Evolutionary conservation across 2,888 invertebrate species (phyloP).

Genomic region (Steinernema carpocapsae): DNA sequence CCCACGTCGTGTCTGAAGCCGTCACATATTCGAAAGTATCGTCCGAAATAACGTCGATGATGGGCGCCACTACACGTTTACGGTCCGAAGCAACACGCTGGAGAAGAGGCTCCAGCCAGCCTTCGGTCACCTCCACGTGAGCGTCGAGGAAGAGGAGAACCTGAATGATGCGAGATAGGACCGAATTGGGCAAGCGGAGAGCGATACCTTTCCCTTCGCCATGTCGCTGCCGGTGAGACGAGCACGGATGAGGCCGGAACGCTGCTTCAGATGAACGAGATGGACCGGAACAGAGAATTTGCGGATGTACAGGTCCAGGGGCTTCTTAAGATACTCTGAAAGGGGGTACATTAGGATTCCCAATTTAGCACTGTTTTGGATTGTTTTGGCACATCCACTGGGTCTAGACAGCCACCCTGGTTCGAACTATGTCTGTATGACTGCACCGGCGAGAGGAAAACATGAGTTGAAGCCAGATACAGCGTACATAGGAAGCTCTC

Average conservation of each 20-base stretch:
- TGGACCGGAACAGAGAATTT: slow-evolving; percentile 55
- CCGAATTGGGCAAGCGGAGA: no score
- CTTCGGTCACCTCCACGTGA: slow-evolving; percentile 86
- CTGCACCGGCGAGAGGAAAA: no score
- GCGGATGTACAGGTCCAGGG: slow-evolving; percentile 63
- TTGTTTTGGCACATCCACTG: no score
- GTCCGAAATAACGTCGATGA: slow-evolving; percentile 97
- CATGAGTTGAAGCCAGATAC: no score
- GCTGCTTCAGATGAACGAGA: slow-evolving; percentile 82
- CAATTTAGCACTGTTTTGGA: no score
- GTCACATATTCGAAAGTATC: slow-evolving; percentile 98
- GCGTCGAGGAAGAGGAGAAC: slow-evolving; percentile 93
- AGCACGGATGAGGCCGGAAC: slow-evolving; percentile 94
- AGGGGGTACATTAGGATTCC: no score
- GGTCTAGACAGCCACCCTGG: no score
- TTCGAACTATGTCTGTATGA: no score
- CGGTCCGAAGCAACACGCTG: slow-evolving; percentile 71
- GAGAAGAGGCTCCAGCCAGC: slow-evolving; percentile 93
- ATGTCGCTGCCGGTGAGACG: slow-evolving; percentile 89
- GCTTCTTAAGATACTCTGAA: slow-evolving; percentile 63
- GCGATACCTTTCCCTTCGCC: slow-evolving; percentile 77
- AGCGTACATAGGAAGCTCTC: no score
- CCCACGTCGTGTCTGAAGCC: slow-evolving; percentile 99
- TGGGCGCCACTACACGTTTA: slow-evolving; percentile 93
- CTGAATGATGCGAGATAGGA: no score